Evolutionary conservation across 64 coral and sea anemone species (phyloP).

Genomic region (Montipora foliosa): DNA sequence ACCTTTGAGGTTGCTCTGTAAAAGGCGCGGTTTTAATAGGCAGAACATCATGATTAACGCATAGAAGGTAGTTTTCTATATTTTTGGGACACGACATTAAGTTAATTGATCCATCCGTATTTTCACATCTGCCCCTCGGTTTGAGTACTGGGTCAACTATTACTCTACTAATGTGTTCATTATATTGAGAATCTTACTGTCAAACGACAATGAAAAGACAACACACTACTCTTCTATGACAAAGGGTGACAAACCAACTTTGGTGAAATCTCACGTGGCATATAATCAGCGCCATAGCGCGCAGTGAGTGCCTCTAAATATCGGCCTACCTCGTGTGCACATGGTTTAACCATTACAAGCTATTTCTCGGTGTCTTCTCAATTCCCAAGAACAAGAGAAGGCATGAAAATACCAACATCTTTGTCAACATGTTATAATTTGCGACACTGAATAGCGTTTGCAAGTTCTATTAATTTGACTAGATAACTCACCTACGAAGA

Average conservation of each 20-base stretch:
- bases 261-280: not conserved
- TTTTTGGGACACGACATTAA: conserved; percentile 32
- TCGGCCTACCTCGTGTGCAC: not conserved
- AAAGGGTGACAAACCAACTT: not conserved
- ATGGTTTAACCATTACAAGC: not conserved
- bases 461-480: not conserved
- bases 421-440: not conserved
- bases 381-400: not conserved
- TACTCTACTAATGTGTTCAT: conserved; percentile 39
- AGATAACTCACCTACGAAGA: not conserved
- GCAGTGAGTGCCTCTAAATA: not conserved
- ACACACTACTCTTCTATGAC: not conserved
- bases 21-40: conserved; percentile 43
- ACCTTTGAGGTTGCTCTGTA: not conserved
- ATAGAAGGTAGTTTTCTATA: conserved; percentile 20
- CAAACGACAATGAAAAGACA: conserved; percentile 12
- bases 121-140: conserved; percentile 24
- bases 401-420: not conserved
- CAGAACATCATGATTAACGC: not conserved
- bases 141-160: conserved; percentile 10
- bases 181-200: conserved; percentile 31
- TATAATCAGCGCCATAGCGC: not conserved
- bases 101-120: conserved; percentile 1
- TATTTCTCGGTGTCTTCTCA: not conserved
- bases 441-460: not conserved